A percentile compares a stretch with the other conserved stretches of the same genome.
phyloP scores from a whole-genome alignment of 2,797 vertebrate species.

The Cossypha dichroa region DNA sequence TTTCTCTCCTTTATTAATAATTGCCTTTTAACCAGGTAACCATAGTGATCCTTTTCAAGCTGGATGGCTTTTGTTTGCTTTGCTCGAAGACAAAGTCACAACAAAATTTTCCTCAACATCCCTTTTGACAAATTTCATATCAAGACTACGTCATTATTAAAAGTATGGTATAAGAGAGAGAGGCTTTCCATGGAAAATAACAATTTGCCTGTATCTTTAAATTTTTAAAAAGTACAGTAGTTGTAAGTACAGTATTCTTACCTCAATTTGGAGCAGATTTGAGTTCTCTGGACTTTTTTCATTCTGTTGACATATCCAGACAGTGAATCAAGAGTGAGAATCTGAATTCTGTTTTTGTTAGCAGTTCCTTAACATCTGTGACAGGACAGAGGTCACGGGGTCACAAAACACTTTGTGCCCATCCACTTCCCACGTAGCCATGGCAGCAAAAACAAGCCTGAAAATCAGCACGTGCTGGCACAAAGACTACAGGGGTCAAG shows the following conservation, averaged over 20 bases:
- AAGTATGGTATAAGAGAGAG: not conserved
- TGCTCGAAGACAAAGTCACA: conserved; percentile 42
- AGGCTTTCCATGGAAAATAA: not conserved
- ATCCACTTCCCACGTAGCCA: fast-evolving
- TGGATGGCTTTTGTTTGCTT: conserved; percentile 32
- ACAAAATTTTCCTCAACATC: not conserved
- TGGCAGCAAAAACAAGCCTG: not conserved
- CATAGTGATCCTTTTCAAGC: conserved; percentile 37
- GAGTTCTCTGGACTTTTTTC: not conserved
- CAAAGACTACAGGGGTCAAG: not conserved
- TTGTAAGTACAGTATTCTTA: not conserved
- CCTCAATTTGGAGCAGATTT: not conserved
- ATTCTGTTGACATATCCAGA: not conserved
- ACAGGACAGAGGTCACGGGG: not conserved
- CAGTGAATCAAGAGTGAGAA: not conserved
- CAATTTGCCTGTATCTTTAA: not conserved
- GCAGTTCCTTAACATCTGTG: not conserved
- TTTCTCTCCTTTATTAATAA: conserved; percentile 50
- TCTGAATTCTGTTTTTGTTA: not conserved
- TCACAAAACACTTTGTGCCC: not conserved
- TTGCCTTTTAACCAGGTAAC: conserved; percentile 60
- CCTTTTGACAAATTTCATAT: not conserved
- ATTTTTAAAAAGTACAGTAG: not conserved
- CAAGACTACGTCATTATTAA: not conserved
- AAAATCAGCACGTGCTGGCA: not conserved